Base-by-base conservation (phyloP, 1,140 invertebrate species). In the Chironomus tepperi region DNA sequence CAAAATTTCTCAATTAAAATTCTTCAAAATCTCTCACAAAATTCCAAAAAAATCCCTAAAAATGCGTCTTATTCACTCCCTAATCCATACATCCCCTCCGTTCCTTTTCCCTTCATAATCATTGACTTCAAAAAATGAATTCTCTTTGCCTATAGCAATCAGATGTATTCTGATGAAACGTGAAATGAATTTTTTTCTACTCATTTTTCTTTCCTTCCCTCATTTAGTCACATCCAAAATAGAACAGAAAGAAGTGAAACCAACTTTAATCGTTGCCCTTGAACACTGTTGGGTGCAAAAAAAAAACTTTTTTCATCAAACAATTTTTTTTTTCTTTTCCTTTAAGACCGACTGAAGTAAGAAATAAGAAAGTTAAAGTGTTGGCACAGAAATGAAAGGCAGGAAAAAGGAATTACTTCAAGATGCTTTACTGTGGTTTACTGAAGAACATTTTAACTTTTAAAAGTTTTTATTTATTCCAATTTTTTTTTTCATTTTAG, bases 271-370 rank as follows among this genome's bases (percentile, higher is more conserved):
- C 47, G 47, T 57, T 57, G 47, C 47, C 47, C 47, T 57, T 57
- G 47, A 57, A 57, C n/a, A n/a, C n/a, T 57, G 47, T 57, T 47
- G 43, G 43, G n/a, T 57, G 47, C 47, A 47, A 57, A 57, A 15
- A 57, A n/a, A 57, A 57, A 57, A 57, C 12, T 57, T 57, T 57
- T 57, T 57, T 57, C 47, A 57, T 57, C 47, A 57, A 57, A 57
- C 12, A 57, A 57, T 57, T 12, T 34, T 5, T 34, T 34, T 34
- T 57, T 12, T 34, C 24, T 34, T 34, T 34, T 34, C 24, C 5
- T 34, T 34, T 2, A 34, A 34, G 5, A 34, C 24, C 24, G 24
- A 34, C 2, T 34, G 24, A 34, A 34, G 24, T 34, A 34, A 34
- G 24, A 34, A 34, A 34, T 34, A 34, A 34, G 24, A 34, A 34